These are phyloP conservation scores for Elysia chlorotica DNA, from an alignment of 1,140 invertebrate species.

Conservation along the genomic window DNA sequence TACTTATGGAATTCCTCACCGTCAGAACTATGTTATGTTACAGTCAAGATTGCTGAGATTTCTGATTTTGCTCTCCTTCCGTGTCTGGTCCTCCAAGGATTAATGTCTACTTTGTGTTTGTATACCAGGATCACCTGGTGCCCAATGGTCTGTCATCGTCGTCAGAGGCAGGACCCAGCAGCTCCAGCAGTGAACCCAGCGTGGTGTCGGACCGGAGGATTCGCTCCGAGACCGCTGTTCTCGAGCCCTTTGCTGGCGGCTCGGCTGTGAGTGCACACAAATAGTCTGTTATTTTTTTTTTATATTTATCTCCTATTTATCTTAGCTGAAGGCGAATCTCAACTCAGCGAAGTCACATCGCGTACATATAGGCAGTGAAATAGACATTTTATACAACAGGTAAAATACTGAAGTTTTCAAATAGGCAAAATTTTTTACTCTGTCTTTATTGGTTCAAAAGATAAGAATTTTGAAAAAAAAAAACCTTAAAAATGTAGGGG, in stretches of 20 bases:
- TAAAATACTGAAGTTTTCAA: no score
- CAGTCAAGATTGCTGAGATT: background rate
- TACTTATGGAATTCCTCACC: background rate
- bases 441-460: no score
- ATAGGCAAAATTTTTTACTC: no score
- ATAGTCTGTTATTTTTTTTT: background rate
- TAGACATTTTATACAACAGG: no score
- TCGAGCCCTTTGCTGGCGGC: slow-evolving; percentile 17
- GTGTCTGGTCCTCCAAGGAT: no score
- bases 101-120: no score
- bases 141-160: slow-evolving; percentile 34
- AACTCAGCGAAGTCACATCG: no score
- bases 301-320: background rate
- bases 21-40: background rate
- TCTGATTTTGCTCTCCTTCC: background rate
- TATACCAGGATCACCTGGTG: slow-evolving; percentile 49
- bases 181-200: background rate
- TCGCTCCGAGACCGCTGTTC: background rate
- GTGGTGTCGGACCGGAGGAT: background rate
- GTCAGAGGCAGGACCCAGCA: background rate
- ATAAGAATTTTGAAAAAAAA: background rate
- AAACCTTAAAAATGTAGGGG: no score
- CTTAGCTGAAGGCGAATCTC: no score
- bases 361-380: no score
- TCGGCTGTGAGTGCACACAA: background rate